phyloP scores from a whole-genome alignment of 1,140 invertebrate genomes.

The Propsilocerus akamusi region DNA sequence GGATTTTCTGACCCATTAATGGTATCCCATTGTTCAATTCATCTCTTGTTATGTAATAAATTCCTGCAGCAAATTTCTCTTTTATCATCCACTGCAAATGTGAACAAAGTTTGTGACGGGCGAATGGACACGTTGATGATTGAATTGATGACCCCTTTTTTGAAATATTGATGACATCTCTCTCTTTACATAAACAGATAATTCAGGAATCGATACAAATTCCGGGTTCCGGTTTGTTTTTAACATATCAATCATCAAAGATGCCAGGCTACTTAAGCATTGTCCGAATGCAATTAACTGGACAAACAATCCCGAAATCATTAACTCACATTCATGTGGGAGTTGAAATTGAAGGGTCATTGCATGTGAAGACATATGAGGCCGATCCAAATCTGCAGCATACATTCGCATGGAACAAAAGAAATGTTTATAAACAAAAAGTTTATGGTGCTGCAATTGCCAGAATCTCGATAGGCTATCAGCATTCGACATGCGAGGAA shows the following conservation, averaged over 20 bases:
- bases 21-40: no score
- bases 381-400: slow-evolving; percentile 88
- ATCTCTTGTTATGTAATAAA: no score
- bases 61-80: no score
- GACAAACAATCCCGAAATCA: slow-evolving; percentile 53
- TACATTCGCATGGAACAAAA: slow-evolving; percentile 91
- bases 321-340: slow-evolving; percentile 75
- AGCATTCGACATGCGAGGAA: slow-evolving; percentile 69
- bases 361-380: slow-evolving; percentile 83
- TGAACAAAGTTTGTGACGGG: no score
- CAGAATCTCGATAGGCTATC: slow-evolving; percentile 80
- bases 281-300: slow-evolving; percentile 78
- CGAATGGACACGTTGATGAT: no score
- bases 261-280: slow-evolving; percentile 82
- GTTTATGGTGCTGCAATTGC: slow-evolving; percentile 77
- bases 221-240: slow-evolving; percentile 74
- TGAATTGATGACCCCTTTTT: no score
- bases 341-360: slow-evolving; percentile 78
- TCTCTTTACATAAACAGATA: slow-evolving; percentile 40
- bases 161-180: no score
- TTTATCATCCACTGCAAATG: no score
- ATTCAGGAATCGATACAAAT: slow-evolving; percentile 87
- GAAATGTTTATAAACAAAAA: slow-evolving; percentile 94
- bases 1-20: no score
- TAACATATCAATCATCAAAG: slow-evolving; percentile 86